These are phyloP conservation scores for Tupaia tana DNA, from an alignment of 2,113 vertebrate species.

Conservation along the genomic window DNA sequence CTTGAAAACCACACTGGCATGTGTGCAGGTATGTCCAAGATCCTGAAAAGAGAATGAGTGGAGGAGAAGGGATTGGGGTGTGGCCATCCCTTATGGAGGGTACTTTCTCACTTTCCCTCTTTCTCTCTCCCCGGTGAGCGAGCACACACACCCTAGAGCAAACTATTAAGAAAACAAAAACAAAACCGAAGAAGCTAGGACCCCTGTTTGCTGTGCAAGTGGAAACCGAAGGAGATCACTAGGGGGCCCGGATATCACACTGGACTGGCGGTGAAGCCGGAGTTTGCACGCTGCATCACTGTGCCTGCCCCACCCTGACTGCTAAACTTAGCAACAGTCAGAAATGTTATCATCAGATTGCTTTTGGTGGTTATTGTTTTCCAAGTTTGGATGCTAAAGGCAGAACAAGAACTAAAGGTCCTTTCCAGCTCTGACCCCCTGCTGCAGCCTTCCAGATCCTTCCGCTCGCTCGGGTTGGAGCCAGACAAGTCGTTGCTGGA, in stretches of 20 bases:
- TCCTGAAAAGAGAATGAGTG: too few species aligned
- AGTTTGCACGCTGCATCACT: not conserved
- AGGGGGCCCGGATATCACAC: not conserved
- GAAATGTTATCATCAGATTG: constrained; percentile 50
- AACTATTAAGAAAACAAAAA: too few species aligned
- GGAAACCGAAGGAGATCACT: not conserved
- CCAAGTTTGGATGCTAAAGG: constrained; percentile 54
- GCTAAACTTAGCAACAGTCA: constrained; percentile 71
- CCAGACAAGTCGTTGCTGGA: not conserved
- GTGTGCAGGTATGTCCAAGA: too few species aligned
- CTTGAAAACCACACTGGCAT: too few species aligned
- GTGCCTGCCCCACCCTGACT: constrained; percentile 49
- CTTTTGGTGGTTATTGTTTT: constrained; percentile 73
- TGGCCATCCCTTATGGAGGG: too few species aligned
- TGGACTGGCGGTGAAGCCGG: not conserved
- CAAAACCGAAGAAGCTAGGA: not conserved
- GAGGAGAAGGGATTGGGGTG: too few species aligned
- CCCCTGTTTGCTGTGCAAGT: not conserved
- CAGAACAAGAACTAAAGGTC: constrained; percentile 69
- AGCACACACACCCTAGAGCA: too few species aligned
- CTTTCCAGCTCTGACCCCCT: constrained; percentile 38
- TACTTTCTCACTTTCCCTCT: too few species aligned
- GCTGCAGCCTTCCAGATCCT: constrained; percentile 54
- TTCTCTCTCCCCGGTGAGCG: too few species aligned
- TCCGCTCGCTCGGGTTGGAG: not conserved